These are phyloP conservation scores for Pseudococcus jackbeardsleyi DNA, from an alignment of 2,888 invertebrate genomes.

Conservation along the genomic window DNA sequence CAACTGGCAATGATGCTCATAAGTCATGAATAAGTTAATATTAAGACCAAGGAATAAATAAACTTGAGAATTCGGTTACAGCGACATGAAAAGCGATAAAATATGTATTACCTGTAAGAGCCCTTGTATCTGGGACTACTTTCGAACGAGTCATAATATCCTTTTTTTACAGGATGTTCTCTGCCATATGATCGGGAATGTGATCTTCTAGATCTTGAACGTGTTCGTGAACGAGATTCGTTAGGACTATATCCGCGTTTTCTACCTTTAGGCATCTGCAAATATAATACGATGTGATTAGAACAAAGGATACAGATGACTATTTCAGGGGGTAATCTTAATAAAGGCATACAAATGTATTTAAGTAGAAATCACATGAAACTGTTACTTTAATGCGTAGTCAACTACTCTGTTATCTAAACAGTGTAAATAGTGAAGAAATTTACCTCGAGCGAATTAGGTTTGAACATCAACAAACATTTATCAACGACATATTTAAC, in stretches of 20 bases:
- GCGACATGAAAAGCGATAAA: neutral
- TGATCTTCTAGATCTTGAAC: conserved; percentile 39
- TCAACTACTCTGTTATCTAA: neutral
- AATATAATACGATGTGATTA: neutral
- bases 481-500: neutral
- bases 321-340: neutral
- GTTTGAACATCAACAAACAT: conserved; percentile 21
- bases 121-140: conserved; percentile 55
- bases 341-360: no score
- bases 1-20: neutral
- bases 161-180: conserved; percentile 52
- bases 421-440: neutral
- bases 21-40: neutral
- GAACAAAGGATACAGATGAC: neutral
- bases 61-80: conserved; percentile 16
- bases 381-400: neutral
- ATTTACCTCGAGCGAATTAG: conserved; percentile 14
- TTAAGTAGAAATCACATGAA: neutral
- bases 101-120: conserved; percentile 48
- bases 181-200: conserved; percentile 18
- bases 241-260: conserved; percentile 41
- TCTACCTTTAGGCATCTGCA: conserved; percentile 57
- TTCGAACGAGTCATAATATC: conserved; percentile 39
- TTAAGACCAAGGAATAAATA: neutral
- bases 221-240: conserved; percentile 41